Evolutionary conservation across 2,113 vertebrate genomes (phyloP).

Genomic region (Pteruthius melanotis): DNA sequence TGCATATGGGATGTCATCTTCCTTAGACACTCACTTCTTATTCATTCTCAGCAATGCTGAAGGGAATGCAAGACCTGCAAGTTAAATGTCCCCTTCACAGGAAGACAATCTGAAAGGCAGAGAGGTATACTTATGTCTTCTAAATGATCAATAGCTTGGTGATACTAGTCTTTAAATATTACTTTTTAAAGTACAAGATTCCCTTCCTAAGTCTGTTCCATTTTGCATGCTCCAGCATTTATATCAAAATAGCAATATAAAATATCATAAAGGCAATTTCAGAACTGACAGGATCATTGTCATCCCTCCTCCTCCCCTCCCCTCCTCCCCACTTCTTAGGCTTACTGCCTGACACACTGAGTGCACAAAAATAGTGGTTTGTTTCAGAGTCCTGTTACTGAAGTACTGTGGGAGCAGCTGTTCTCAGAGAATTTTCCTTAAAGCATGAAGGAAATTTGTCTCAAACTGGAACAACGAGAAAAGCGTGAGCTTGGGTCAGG

Average conservation of each 20-base stretch:
- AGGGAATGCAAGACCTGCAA: not conserved
- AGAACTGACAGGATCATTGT: not conserved
- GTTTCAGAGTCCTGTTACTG: not conserved
- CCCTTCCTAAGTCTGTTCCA: not conserved
- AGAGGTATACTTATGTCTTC: not conserved
- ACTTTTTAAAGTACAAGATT: not conserved
- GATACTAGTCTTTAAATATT: not conserved
- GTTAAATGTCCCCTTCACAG: not conserved
- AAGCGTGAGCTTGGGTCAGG: not conserved
- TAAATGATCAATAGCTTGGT: not conserved
- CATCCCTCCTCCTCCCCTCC: accelerated
- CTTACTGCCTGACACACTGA: not conserved
- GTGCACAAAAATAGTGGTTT: not conserved
- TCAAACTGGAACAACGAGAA: no score
- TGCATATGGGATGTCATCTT: not conserved
- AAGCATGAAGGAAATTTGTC: not conserved
- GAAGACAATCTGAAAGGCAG: not conserved
- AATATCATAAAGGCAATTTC: not conserved
- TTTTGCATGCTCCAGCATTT: not conserved
- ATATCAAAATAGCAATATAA: not conserved
- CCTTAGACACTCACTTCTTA: not conserved
- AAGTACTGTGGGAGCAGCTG: not conserved
- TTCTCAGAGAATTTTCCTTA: not conserved
- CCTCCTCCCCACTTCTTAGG: accelerated
- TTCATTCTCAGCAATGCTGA: not conserved